These are phyloP conservation scores for Agraylea sexmaculata DNA, from an alignment of 1,140 invertebrate genomes.

Conservation along the genomic window DNA sequence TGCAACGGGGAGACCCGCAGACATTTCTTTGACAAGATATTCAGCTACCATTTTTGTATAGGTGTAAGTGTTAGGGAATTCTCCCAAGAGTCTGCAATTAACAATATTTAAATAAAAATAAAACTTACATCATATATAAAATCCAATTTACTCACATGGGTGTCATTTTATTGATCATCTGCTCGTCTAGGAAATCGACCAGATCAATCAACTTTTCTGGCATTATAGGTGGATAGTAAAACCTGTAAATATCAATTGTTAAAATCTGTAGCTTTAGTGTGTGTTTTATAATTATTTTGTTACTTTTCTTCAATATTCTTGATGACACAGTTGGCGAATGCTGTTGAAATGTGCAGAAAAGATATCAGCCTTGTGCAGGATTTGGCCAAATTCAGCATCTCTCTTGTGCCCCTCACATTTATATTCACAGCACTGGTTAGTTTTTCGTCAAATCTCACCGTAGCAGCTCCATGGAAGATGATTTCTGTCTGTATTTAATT, in stretches of 20 bases:
- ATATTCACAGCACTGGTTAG: conserved; percentile 48
- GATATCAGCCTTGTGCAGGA: conserved; percentile 31
- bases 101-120: conserved; percentile 1
- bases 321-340: conserved; percentile 52
- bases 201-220: conserved; percentile 58
- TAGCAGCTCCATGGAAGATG: conserved; percentile 54
- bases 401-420: conserved; percentile 52
- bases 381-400: conserved; percentile 37
- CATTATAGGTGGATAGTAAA: conserved; percentile 62
- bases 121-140: conserved; percentile 5
- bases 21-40: conserved; percentile 52
- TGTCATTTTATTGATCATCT: conserved; percentile 59
- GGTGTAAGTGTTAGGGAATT: conserved; percentile 78
- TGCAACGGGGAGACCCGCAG: conserved; percentile 56
- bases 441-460: conserved; percentile 54
- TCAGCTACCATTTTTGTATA: conserved; percentile 78
- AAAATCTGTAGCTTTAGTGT: background rate
- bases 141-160: conserved; percentile 42
- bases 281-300: background rate
- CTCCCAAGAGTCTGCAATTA: conserved; percentile 43
- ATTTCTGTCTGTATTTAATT: too few species aligned
- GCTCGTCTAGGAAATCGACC: conserved; percentile 45
- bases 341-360: conserved; percentile 56
- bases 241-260: conserved; percentile 21
- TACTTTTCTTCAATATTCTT: conserved; percentile 47